Base-by-base conservation (phyloP, 2,888 invertebrate species). In the Muscina levida region DNA sequence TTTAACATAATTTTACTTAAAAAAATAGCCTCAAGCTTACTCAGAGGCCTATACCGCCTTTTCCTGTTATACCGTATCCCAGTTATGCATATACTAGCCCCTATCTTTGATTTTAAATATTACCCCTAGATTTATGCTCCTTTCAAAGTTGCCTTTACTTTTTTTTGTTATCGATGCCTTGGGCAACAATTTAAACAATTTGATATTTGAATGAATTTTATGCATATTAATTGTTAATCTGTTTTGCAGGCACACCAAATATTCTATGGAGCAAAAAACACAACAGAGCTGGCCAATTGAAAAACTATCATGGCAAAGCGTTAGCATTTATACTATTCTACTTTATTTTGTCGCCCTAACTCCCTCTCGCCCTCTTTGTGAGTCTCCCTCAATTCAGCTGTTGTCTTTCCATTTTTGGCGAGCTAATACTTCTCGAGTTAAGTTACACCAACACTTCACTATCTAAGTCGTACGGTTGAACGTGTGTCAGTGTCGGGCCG, bases 141-240 rank as follows among this genome's bases (percentile, higher is more conserved):
- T n/a, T n/a, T n/a, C n/a, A n/a, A n/a, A n/a, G n/a, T n/a, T n/a
- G n/a, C n/a, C n/a, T n/a, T n/a, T n/a, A n/a, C 31, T 31, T 31
- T 31, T 31, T 31, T 31, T 8, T 31, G 31, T n/a, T n/a, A n/a
- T n/a, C n/a, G n/a, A n/a, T n/a, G n/a, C 31, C 31, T 5, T 31
- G 3, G 31, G 8, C 31, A 3, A 31, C 31, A 31, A 5, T 31
- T 31, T 31, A n/a, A 31, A 31, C 31, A 31, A n/a, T 31, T 31
- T 31, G 31, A 31, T 31, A 31, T 31, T 8, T 31, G 31, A 3
- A 31, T n/a, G n/a, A 31, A 31, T 39, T 59, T 19, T 59, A 59
- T 17, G 62, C 62, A 62, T 62, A 42, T 62, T 42, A 42, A 62
- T 42, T 62, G 62, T 39, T 42, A 39, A 5, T 42, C 37, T 59